Evolutionary conservation across 1,140 invertebrate genomes (phyloP).

Genomic region (Octopus sinensis): DNA sequence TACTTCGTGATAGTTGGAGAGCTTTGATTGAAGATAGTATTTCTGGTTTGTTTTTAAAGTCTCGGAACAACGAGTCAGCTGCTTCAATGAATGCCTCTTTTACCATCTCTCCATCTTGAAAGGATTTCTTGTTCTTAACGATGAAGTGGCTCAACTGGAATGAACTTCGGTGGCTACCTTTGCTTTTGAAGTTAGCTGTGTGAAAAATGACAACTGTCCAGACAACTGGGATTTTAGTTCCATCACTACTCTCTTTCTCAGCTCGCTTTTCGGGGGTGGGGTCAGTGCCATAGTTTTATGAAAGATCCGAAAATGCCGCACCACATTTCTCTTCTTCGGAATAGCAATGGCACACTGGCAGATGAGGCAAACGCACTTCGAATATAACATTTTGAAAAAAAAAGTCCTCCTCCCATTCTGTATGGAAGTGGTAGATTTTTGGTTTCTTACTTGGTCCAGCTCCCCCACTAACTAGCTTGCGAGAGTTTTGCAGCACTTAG

Average conservation of each 20-base stretch:
- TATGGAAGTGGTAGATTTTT: neutral
- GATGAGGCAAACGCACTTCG: slow-evolving; percentile 13
- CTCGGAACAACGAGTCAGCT: slow-evolving; percentile 4
- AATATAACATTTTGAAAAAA: slow-evolving; percentile 3
- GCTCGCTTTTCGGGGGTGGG: neutral
- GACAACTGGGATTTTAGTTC: slow-evolving; percentile 3
- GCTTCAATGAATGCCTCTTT: slow-evolving; percentile 8
- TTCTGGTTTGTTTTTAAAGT: slow-evolving; percentile 16
- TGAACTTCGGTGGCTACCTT: neutral
- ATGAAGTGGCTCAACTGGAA: slow-evolving; percentile 5
- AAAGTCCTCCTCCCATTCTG: slow-evolving; percentile 6
- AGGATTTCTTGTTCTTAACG: neutral
- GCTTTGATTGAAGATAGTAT: slow-evolving; percentile 7
- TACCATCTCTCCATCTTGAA: slow-evolving; percentile 2
- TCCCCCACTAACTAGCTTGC: neutral
- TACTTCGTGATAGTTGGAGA: slow-evolving; percentile 2
- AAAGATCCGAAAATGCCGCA: neutral
- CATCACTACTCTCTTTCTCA: neutral
- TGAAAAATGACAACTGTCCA: neutral
- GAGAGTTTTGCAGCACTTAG: neutral
- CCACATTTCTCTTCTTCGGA: slow-evolving; percentile 8
- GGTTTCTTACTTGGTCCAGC: slow-evolving; percentile 4
- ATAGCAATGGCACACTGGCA: neutral
- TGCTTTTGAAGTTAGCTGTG: slow-evolving; percentile 5
- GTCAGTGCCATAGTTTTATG: neutral